Base-by-base conservation (phyloP, 2,888 invertebrate species). In the Branchipolynoe longqiensis region DNA sequence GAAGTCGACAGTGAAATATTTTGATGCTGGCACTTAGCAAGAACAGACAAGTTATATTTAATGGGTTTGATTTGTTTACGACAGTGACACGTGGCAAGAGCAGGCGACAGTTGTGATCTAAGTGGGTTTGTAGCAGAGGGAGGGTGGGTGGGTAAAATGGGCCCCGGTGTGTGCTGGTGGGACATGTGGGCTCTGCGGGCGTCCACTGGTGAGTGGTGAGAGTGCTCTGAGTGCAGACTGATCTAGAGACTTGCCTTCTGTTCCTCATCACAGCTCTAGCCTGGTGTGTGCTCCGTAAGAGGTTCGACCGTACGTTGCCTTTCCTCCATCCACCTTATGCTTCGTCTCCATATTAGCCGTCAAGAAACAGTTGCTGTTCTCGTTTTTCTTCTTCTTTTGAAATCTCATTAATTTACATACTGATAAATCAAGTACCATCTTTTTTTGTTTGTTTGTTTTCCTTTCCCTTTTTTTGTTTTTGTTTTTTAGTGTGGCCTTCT, bases 241-340 rank as follows among this genome's bases (percentile, higher is more conserved):
- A 69, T n/a, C 33, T 69, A 69, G 69, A 69, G 69, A 69, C 78
- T 78, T 78, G 28, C 82, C 64, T 85, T 74, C 54, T 88, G 85
- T 86, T 41, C 83, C 73, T 69, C 84, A n/a, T n/a, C 41, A 85
- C 96, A 97, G 98, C 97, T 89, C 95, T 98, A 95, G 97, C 97
- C 94, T 98, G 98, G 98, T 97, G 97, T 95, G 96, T 97, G 90
- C 96, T 98, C 94, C 96, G 97, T 94, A 97, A 97, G 94, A 96
- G 97, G 92, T 96, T 97, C 94, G 97, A 98, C 95, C 97, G 97
- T 98, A 96, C 95, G 97, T 96, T 94, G 56, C 62, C 22, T 8
- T 69, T 69, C 69, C 69, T 69, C 69, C 33, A 69, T 69, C 38
- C 69, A 69, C 3, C 38, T 38, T 36, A 36, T n/a, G 69, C 69